Evolutionary conservation across 2,797 vertebrate genomes (phyloP).

Genomic region (Onychomys leucogaster): DNA sequence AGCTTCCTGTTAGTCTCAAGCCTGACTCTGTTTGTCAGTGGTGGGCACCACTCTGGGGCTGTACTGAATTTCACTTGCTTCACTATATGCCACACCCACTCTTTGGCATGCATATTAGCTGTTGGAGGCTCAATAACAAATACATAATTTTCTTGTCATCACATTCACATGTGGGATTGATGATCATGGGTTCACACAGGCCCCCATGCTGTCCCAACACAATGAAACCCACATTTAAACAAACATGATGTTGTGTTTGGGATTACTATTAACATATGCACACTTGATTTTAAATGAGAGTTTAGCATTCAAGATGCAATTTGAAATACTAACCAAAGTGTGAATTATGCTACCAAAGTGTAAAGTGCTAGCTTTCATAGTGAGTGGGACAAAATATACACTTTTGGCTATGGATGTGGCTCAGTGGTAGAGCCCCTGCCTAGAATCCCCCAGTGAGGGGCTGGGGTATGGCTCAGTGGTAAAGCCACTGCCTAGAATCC

Average conservation of each 20-base stretch:
- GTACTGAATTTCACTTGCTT: too few species aligned
- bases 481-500: background rate
- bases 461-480: too few species aligned
- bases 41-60: too few species aligned
- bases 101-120: rapidly evolving
- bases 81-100: background rate
- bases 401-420: background rate
- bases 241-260: background rate
- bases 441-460: too few species aligned
- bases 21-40: background rate
- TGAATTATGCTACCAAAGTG: background rate
- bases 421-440: too few species aligned
- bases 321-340: background rate
- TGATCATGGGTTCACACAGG: background rate
- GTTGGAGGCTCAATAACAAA: background rate
- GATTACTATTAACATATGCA: background rate
- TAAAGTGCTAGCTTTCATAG: background rate
- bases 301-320: background rate
- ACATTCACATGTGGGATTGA: background rate
- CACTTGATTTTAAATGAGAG: slow-evolving; percentile 2
- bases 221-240: background rate
- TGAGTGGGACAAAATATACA: background rate
- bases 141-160: background rate
- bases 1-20: background rate
- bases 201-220: background rate